These are phyloP conservation scores for Ypsolopha sequella DNA, from an alignment of 2,888 invertebrate genomes.

Conservation along the genomic window DNA sequence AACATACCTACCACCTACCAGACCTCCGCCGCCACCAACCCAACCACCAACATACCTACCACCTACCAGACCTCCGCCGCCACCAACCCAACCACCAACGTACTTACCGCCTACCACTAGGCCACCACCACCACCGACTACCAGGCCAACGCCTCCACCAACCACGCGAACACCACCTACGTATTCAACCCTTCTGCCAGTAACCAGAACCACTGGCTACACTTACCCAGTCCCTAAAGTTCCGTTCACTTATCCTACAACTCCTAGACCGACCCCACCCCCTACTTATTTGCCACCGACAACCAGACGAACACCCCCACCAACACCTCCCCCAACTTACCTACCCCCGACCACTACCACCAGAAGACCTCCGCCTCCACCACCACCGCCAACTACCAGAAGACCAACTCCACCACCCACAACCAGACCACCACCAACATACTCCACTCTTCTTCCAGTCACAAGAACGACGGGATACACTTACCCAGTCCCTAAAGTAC, in stretches of 20 bases:
- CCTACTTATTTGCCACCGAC: constrained; percentile 10
- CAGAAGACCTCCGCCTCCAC: constrained; percentile 12
- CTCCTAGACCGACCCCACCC: constrained; percentile 10
- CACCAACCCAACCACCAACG: constrained; percentile 3
- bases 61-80: constrained; percentile 12
- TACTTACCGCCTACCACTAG: constrained; percentile 14
- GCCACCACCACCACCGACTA: constrained; percentile 11
- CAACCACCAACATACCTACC: constrained; percentile 9
- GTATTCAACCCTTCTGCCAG: constrained; percentile 8
- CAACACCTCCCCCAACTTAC: constrained; percentile 11
- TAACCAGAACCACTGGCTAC: constrained; percentile 3
- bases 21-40: constrained; percentile 10
- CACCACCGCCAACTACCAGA: constrained; percentile 5
- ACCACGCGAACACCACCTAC: constrained; percentile 12
- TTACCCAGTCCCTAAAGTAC: constrained; percentile 12
- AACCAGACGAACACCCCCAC: constrained; percentile 5
- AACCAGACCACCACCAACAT: neutral
- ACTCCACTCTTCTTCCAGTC: constrained; percentile 1
- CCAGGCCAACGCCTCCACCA: constrained; percentile 14
- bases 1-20: constrained; percentile 11
- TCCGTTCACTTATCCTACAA: constrained; percentile 25
- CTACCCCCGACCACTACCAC: constrained; percentile 12
- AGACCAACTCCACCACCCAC: constrained; percentile 7
- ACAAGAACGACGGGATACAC: constrained; percentile 2
- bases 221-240: constrained; percentile 18